A percentile compares a stretch with the other conserved stretches of the same genome.
Evolutionary conservation across 2,888 invertebrate species (phyloP).

Genomic region (Thumatha senex): DNA sequence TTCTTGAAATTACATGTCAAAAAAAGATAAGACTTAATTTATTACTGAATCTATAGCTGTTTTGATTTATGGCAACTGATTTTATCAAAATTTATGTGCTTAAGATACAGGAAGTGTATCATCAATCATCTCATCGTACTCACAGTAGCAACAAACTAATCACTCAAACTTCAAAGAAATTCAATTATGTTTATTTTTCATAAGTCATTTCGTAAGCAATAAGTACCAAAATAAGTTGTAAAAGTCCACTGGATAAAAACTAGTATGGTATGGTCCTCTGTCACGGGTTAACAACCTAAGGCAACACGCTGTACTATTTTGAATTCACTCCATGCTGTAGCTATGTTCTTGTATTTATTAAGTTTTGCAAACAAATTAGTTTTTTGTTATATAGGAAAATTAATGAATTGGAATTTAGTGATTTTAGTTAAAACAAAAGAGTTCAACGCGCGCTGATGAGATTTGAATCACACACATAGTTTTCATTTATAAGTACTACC

Average conservation of each 20-base stretch:
- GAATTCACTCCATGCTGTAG: conserved; percentile 15
- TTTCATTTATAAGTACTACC: not conserved
- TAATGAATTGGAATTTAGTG: not conserved
- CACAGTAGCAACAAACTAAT: conserved; percentile 28
- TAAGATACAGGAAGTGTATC: conserved; percentile 42
- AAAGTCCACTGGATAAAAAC: conserved; percentile 22
- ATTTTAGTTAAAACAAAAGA: conserved; percentile 7
- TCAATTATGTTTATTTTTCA: conserved; percentile 30
- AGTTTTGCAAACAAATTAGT: not conserved
- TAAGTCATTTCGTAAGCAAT: conserved; percentile 28
- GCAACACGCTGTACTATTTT: conserved; percentile 17
- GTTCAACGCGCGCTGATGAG: conserved; percentile 8
- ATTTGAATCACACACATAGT: not conserved
- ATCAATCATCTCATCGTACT: conserved; percentile 46
- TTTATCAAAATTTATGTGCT: conserved; percentile 25
- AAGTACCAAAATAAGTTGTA: conserved; percentile 29
- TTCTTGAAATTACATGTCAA: not conserved
- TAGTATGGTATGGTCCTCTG: conserved; percentile 9
- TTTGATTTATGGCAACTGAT: conserved; percentile 27
- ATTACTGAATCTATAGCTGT: conserved; percentile 9
- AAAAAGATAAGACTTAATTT: too few species aligned
- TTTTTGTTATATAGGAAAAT: not conserved
- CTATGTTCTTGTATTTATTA: conserved; percentile 4
- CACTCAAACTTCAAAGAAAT: conserved; percentile 20
- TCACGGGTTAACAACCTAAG: conserved; percentile 31